A percentile compares a stretch with the other conserved stretches of the same genome.
phyloP scores from a whole-genome alignment of 2,113 vertebrate species.

The Bagarius yarrelli region DNA sequence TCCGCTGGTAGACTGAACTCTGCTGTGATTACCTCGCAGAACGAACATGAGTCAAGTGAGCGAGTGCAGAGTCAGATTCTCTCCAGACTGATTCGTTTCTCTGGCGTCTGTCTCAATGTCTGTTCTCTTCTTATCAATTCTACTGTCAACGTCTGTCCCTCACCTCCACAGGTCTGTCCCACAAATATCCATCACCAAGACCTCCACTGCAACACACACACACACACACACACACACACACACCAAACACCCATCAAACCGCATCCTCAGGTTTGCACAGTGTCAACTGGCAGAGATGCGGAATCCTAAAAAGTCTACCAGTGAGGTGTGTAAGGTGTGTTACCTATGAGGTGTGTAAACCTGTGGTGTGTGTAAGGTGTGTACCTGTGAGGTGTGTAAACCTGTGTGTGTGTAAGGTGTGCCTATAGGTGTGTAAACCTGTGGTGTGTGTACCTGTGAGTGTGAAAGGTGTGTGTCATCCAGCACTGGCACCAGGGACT shows the following conservation, averaged over 20 bases:
- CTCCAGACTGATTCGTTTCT: neutral
- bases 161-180: conserved; percentile 35
- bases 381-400: conserved; percentile 29
- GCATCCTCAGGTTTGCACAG: too few species aligned
- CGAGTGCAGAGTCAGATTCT: neutral
- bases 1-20: neutral
- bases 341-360: conserved; percentile 11
- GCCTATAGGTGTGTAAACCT: conserved; percentile 9
- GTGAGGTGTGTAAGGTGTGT: neutral
- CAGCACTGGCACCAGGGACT: conserved; percentile 47
- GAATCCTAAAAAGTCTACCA: neutral
- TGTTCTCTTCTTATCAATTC: neutral
- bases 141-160: conserved; percentile 28
- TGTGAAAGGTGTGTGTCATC: conserved; percentile 11
- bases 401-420: conserved; percentile 17
- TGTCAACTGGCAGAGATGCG: too few species aligned
- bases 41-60: neutral
- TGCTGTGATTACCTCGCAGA: neutral
- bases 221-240: conserved; percentile 27
- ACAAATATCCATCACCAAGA: conserved; percentile 31
- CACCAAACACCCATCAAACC: neutral
- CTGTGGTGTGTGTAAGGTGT: conserved; percentile 27
- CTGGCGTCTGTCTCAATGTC: neutral
- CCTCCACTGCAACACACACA: conserved; percentile 26
- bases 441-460: neutral